A percentile compares a stretch with the other conserved stretches of the same genome.
These are phyloP conservation scores for Euborellia annulipes DNA, from an alignment of 1,140 invertebrate genomes.

Conservation along the genomic window DNA sequence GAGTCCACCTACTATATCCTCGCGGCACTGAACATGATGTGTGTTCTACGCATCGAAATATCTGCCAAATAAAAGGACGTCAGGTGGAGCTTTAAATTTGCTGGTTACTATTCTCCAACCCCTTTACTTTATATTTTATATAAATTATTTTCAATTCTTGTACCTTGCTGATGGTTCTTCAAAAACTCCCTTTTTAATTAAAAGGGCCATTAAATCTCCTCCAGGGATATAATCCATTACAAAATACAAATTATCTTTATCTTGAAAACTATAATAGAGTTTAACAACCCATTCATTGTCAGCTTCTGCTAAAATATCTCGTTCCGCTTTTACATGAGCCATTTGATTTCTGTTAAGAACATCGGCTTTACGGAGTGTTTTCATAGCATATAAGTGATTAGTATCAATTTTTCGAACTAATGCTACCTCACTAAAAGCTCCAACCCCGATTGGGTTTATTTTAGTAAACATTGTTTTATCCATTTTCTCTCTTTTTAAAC, in stretches of 20 bases:
- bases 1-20: too few relatives aligned
- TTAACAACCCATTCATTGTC: constrained; percentile 99
- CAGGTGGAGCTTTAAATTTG: too few relatives aligned
- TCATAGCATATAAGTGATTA: constrained; percentile 97
- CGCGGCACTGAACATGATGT: too few relatives aligned
- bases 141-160: too few relatives aligned
- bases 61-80: too few relatives aligned
- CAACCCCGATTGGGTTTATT: constrained; percentile 85
- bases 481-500: constrained; percentile 96
- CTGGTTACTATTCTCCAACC: too few relatives aligned
- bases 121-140: too few relatives aligned
- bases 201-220: constrained; percentile 95
- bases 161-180: constrained; percentile 75
- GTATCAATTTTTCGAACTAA: constrained; percentile 91
- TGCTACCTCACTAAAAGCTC: constrained; percentile 96
- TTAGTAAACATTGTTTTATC: constrained; percentile 96
- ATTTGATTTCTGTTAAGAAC: constrained; percentile 95
- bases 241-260: constrained; percentile 94
- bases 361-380: constrained; percentile 90
- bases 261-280: constrained; percentile 96
- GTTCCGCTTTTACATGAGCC: constrained; percentile 94
- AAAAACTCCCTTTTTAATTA: constrained; percentile 88
- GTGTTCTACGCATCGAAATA: too few relatives aligned
- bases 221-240: constrained; percentile 99
- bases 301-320: constrained; percentile 95